phyloP scores from a whole-genome alignment of 2,888 invertebrate genomes.

The Neoascia interrupta region DNA sequence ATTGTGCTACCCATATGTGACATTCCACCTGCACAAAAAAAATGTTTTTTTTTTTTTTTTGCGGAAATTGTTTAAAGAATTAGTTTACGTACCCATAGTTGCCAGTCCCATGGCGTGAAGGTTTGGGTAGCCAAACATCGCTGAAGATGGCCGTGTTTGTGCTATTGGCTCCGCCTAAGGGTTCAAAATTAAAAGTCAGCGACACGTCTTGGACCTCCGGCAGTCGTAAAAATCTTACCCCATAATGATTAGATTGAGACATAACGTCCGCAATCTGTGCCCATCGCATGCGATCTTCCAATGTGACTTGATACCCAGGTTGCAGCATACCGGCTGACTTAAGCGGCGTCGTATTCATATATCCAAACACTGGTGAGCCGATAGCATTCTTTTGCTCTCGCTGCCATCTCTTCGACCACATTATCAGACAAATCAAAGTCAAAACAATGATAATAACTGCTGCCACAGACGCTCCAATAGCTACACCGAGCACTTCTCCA shows the following conservation, averaged over 20 bases:
- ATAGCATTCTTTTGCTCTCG: slow-evolving; percentile 90
- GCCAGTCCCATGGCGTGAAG: slow-evolving; percentile 79
- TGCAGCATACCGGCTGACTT: slow-evolving; percentile 86
- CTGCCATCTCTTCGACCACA: slow-evolving; percentile 96
- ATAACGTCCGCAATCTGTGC: slow-evolving; percentile 94
- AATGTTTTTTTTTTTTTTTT: not conserved
- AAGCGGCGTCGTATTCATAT: slow-evolving; percentile 88
- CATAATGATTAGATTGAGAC: slow-evolving; percentile 92
- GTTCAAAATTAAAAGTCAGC: not conserved
- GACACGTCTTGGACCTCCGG: not conserved
- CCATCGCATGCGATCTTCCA: slow-evolving; percentile 92
- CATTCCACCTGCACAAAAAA: slow-evolving; percentile 78
- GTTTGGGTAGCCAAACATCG: slow-evolving; percentile 90
- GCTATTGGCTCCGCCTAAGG: slow-evolving; percentile 86
- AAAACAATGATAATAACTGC: slow-evolving; percentile 93
- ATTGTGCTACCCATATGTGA: slow-evolving; percentile 79
- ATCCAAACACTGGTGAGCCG: slow-evolving; percentile 92
- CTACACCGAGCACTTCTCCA: slow-evolving; percentile 94
- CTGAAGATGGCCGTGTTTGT: slow-evolving; percentile 89
- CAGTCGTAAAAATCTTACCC: slow-evolving; percentile 84
- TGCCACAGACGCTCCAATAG: slow-evolving; percentile 93
- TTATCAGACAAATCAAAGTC: slow-evolving; percentile 91
- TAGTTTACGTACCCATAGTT: slow-evolving; percentile 73
- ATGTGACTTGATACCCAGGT: slow-evolving; percentile 87
- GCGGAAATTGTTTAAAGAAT: not conserved